Base-by-base conservation (phyloP, 2,888 invertebrate genomes). In the Cerastis rubricosa region DNA sequence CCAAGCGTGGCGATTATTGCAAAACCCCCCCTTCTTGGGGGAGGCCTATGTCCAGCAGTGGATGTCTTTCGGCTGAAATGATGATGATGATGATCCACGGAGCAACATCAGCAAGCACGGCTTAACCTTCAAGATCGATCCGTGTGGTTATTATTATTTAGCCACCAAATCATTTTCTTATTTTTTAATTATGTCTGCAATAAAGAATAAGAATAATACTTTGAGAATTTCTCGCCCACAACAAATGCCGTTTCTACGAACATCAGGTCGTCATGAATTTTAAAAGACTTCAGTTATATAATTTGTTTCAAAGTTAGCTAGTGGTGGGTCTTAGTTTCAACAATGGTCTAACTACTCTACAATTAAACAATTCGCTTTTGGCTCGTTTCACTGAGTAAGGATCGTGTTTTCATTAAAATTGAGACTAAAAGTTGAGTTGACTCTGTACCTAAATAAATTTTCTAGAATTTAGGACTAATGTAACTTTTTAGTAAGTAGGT, bases 361-460 rank as follows among this genome's bases (percentile, higher is more conserved):
- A 25, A 51, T n/a, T 49, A 43, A 77, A 68, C 45, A 51, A 65
- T 51, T 40, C 45, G 29, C 57, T 81, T 65, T 59, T 1, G 12
- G 11, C 57, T 65, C 35, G 6, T 59, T 81, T 74, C 75, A 14
- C 25, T 35, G 45, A 69, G 65, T 51, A 35, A 19, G 40, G 29
- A 59, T 64, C n/a, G n/a, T n/a, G 51, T 59, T 75, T 80, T 57
- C 81, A 75, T 59, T 69, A 81, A 14, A 59, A 47, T 66, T 14
- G n/a, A n/a, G 51, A 35, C 35, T 35, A 35, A 35, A 35, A 35
- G 35, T 35, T 35, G 35, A 66, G 12, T 61, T 22, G 9, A 66
- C 51, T 54, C 7, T 49, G 43, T 67, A 12, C n/a, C n/a, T 29
- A 66, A 66, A 54, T 67, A 29, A 29, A 67, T 67, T 66, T 54